Percentiles rank a stretch among this genome's conserved stretches.
These are phyloP conservation scores for Anomalospiza imberbis DNA, from an alignment of 2,797 vertebrate species.

Conservation along the genomic window DNA sequence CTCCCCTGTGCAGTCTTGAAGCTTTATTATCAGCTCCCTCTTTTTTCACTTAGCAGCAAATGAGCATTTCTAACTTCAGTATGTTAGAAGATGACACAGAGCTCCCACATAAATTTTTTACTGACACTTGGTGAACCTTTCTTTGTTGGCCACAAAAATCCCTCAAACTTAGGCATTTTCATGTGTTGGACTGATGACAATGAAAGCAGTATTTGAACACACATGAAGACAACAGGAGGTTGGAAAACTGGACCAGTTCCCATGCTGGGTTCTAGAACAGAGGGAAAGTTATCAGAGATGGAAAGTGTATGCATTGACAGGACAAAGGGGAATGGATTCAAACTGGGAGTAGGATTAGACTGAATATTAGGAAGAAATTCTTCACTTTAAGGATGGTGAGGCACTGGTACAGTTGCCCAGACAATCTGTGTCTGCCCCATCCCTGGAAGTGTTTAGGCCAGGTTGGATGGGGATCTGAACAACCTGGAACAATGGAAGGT, in stretches of 20 bases:
- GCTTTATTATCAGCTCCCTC: neutral
- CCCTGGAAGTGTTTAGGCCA: neutral
- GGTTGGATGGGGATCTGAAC: neutral
- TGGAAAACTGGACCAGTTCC: neutral
- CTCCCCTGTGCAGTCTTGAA: neutral
- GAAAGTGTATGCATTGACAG: neutral
- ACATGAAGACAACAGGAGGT: neutral
- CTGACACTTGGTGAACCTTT: neutral
- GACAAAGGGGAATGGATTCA: neutral
- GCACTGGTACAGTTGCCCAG: rapidly evolving
- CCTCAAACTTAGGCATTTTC: neutral
- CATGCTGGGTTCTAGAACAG: neutral
- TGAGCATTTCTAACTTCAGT: neutral
- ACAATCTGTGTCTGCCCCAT: rapidly evolving
- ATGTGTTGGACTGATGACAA: neutral
- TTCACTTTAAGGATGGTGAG: neutral
- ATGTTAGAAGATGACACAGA: neutral
- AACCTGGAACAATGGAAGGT: rapidly evolving
- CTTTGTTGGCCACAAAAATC: neutral
- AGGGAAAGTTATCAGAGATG: neutral
- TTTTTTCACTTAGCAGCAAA: neutral
- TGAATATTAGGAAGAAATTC: neutral
- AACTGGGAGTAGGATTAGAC: neutral
- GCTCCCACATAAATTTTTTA: neutral
- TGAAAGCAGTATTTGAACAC: neutral